Evolutionary conservation across 1,140 invertebrate species (phyloP).

Genomic region (Drosophila busckii): DNA sequence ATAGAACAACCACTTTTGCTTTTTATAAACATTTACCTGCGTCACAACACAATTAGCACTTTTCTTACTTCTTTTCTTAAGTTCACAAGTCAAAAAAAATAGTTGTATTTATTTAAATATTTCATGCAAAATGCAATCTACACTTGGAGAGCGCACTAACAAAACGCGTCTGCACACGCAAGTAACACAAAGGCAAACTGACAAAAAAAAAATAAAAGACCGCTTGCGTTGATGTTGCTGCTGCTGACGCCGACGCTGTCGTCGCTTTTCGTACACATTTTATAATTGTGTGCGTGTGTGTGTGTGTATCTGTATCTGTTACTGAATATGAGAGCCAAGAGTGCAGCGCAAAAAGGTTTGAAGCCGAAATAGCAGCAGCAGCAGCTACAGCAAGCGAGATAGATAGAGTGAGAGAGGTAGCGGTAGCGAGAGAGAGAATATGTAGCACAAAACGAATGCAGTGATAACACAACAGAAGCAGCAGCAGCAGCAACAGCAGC

Average conservation of each 20-base stretch:
- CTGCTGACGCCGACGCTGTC: conserved; percentile 18
- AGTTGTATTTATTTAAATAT: conserved; percentile 4
- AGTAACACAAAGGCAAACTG: conserved; percentile 63
- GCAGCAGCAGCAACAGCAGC: conserved; percentile 35
- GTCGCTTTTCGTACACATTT: conserved; percentile 29
- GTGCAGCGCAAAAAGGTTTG: conserved; percentile 49
- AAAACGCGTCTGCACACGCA: conserved; percentile 67
- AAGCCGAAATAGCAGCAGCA: conserved; percentile 16
- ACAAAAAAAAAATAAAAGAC: conserved; percentile 38
- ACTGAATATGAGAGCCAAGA: conserved; percentile 4
- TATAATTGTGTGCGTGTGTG: background rate
- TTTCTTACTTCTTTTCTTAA: background rate
- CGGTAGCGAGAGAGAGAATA: too few relatives aligned
- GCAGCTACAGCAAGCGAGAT: too few relatives aligned
- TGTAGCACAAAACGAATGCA: conserved; percentile 63
- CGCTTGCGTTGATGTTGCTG: conserved; percentile 20
- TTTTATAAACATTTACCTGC: conserved; percentile 14
- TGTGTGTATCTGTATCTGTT: conserved; percentile 9
- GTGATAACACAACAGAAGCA: conserved; percentile 54
- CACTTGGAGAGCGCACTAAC: conserved; percentile 21
- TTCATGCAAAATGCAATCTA: conserved; percentile 8
- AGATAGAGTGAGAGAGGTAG: too few relatives aligned
- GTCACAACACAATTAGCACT: conserved; percentile 4
- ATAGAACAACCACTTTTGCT: background rate
- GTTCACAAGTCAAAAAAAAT: conserved; percentile 12